Evolutionary conservation across 92 coral and sea anemone species (phyloP), one percentile per base, ranked within the genome.

Genomic region (Epizoanthus scotinus): DNA sequence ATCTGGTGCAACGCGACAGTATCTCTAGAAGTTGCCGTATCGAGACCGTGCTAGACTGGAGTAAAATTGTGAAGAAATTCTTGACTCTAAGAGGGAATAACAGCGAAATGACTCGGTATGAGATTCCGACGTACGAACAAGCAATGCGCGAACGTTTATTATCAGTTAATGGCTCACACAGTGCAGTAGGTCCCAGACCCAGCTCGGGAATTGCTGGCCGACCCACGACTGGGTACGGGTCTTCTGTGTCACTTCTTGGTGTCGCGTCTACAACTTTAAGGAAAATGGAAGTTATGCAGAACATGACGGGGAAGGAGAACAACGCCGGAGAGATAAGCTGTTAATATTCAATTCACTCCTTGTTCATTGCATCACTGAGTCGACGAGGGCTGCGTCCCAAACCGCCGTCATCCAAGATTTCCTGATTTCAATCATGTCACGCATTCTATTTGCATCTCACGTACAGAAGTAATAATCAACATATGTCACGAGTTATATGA

Each of bases 1-100:
- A 20, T 70, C 79, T 50, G 81, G 78, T 13, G 60, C 82, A 93
- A 20, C 87, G 91, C 0, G 90, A 89, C n/a, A 85, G 91, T 67
- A 57, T 67, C 18, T 69, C 86, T 42, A 78, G 97, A 44, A 78
- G 36, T 54, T 68, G 91, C 22, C 85, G 93, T 18, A 94, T 95
- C 54, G 99, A 95, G 77, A 87, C 90, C 4, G 99, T 95, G 13
- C 74, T 95, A 24, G 95, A 95, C 88, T 95, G 99, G 99, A 90
- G 81, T 68, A 40, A 71, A 56, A 58, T 95, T 20, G 99, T 93
- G 58, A 87, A 88, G 63, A 95, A 91, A 73, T 95, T 89, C 59
- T 63, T 87, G 38, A 80, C 89, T 26, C 65, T 93, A 18, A 86
- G 97, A 18, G 91, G 92, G 0, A 92, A 85, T 70, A 81, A 67